Evolutionary conservation across 1,140 invertebrate genomes (phyloP), one percentile per base, ranked within the genome.

Genomic region (Chelonus insularis): DNA sequence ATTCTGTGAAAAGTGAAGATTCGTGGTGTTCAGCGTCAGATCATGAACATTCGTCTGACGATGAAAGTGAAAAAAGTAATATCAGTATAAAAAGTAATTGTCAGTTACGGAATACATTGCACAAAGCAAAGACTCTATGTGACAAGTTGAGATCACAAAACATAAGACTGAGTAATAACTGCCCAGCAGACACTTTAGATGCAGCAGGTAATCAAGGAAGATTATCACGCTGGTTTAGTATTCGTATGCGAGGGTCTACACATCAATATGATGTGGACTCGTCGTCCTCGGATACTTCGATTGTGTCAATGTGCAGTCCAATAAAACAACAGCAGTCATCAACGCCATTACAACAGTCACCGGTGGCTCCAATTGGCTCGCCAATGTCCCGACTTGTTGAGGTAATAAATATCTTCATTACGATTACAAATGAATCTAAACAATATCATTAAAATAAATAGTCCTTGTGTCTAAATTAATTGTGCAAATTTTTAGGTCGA

Each of bases 141-240:
- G 87, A 89, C 76, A 87, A 87, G 80, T 88, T 86, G 85, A 85
- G 88, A 68, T 77, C 78, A 11, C 75, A 80, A 66, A 81, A 82
- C 51, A 79, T 82, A 71, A 70, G 75, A 60, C 67, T 77, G 55
- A 73, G 68, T 62, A 75, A 70, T 62, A 61, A 66, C 14, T 6
- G 39, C 7, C 41, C 55, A 23, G 58, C 57, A 18, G 77, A 78
- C 58, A 69, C 86, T 2, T 81, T 86, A 37, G 88, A 89, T 48
- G 81, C 87, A 55, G 61, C 76, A 45, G 66, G 76, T 64, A 63
- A 80, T 71, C 88, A 90, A 34, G 89, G 89, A 7, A 78, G 89
- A 23, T 82, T 94, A 1, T 88, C 90, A 7, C 83, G 92, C 63
- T 93, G 91, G 91, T 94, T 93, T 81, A 93, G 91, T 65, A 90